These are phyloP conservation scores for Lepidurus packardi DNA, from an alignment of 1,140 invertebrate species.

Conservation along the genomic window DNA sequence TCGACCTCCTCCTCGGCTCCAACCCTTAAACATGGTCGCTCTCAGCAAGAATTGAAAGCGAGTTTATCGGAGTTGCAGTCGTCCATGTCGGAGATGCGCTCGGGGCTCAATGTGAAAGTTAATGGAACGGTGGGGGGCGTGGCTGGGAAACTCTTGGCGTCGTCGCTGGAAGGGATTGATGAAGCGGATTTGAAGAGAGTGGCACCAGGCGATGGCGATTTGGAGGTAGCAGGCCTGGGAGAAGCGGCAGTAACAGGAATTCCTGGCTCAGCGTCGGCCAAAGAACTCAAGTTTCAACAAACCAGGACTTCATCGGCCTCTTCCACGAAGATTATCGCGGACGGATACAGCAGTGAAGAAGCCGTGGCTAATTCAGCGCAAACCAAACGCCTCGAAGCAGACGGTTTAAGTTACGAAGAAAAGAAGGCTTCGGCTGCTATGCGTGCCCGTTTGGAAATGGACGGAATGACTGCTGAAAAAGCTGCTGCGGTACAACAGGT, in stretches of 20 bases:
- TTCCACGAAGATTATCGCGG: conserved; percentile 62
- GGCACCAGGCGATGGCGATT: not conserved
- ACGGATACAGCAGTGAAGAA: conserved; percentile 70
- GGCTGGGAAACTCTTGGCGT: conserved; percentile 44
- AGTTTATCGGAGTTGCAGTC: conserved; percentile 67
- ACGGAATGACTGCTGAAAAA: conserved; percentile 69
- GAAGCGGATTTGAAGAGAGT: not conserved
- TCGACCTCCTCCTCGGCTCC: conserved; percentile 23
- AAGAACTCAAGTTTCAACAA: conserved; percentile 69
- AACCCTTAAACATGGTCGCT: conserved; percentile 30
- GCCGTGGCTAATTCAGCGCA: conserved; percentile 66
- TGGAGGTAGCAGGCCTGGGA: conserved; percentile 42
- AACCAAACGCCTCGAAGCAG: conserved; percentile 68
- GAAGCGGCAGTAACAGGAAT: not conserved
- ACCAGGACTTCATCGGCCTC: conserved; percentile 69
- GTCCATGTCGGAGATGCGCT: conserved; percentile 71
- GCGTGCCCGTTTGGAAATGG: conserved; percentile 60
- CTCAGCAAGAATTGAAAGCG: conserved; percentile 53
- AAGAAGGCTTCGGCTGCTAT: conserved; percentile 53
- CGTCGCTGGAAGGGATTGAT: conserved; percentile 36
- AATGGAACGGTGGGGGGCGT: conserved; percentile 19
- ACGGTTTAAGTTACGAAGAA: conserved; percentile 72
- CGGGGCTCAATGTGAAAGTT: conserved; percentile 31
- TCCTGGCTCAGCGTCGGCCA: conserved; percentile 6
- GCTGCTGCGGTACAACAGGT: conserved; percentile 65